Evolutionary conservation across 2,113 vertebrate species (phyloP).

Genomic region (Apeltes quadracus): DNA sequence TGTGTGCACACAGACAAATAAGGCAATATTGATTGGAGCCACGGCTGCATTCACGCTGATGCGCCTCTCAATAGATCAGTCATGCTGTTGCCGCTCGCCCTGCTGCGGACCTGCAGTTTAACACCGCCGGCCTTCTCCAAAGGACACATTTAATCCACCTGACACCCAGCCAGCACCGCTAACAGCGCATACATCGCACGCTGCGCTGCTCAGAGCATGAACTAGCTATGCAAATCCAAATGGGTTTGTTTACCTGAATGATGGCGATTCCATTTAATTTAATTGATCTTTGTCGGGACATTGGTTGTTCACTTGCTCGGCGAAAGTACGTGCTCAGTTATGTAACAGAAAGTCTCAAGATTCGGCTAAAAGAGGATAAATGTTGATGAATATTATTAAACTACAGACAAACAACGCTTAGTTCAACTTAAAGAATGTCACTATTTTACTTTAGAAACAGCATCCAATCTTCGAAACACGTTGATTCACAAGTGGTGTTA

Average conservation of each 20-base stretch:
- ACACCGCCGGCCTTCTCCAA: conserved; percentile 58
- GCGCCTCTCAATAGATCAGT: conserved; percentile 76
- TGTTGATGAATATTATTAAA: conserved; percentile 1
- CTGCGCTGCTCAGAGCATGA: conserved; percentile 24
- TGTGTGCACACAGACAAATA: conserved; percentile 76
- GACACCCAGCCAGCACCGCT: conserved; percentile 54
- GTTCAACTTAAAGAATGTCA: neutral
- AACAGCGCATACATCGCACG: conserved; percentile 31
- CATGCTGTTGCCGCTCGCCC: conserved; percentile 66
- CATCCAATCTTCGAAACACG: neutral
- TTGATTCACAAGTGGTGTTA: conserved; percentile 36
- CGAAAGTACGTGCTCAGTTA: neutral
- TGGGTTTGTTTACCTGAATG: conserved; percentile 41
- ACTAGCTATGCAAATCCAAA: conserved; percentile 3
- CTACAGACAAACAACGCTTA: neutral
- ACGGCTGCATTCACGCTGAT: conserved; percentile 65
- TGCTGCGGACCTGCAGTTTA: conserved; percentile 68
- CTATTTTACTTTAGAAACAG: conserved; percentile 5
- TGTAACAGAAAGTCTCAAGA: neutral
- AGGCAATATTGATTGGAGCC: conserved; percentile 71
- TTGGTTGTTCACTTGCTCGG: conserved; percentile 8
- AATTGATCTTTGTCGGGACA: conserved; percentile 34
- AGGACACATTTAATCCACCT: conserved; percentile 69
- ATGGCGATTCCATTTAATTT: too few relatives aligned
- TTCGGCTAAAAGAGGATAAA: conserved; percentile 5